Conservation (phyloP, 2,113 vertebrate species). For the Verasper variegatus region DNA sequence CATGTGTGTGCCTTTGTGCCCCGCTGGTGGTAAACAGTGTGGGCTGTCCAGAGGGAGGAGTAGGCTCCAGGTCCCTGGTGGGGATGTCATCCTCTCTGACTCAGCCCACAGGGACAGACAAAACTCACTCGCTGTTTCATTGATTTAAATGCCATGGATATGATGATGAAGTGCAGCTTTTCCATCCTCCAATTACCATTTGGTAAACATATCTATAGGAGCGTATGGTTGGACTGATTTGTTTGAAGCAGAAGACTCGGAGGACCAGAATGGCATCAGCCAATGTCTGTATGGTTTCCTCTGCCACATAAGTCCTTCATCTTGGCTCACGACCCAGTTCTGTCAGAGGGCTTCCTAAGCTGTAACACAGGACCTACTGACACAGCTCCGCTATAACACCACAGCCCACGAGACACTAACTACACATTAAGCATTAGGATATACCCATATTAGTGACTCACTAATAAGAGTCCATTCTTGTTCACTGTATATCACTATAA, state of each 20-base stretch:
- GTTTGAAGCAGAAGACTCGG: conserved; percentile 20
- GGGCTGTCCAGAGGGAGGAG: conserved; percentile 68
- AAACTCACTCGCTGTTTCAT: conserved; percentile 59
- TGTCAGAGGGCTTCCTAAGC: conserved; percentile 59
- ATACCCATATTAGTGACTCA: conserved; percentile 12
- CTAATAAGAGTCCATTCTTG: neutral
- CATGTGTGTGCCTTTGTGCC: conserved; percentile 22
- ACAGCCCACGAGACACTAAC: conserved; percentile 40
- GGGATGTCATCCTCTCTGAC: conserved; percentile 74
- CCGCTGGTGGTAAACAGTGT: conserved; percentile 64
- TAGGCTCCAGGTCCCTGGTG: conserved; percentile 71
- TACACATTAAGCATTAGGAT: conserved; percentile 32
- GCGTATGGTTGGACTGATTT: conserved; percentile 16
- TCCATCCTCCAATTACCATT: conserved; percentile 34
- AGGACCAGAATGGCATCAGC: conserved; percentile 26
- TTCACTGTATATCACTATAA: conserved; percentile 7
- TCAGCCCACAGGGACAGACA: conserved; percentile 65
- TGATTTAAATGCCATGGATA: conserved; percentile 69
- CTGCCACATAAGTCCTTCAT: conserved; percentile 70
- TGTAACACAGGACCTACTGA: conserved; percentile 50
- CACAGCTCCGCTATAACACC: conserved; percentile 59
- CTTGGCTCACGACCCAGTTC: conserved; percentile 71
- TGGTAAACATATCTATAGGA: conserved; percentile 18
- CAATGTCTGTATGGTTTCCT: conserved; percentile 30
- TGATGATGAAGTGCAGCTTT: conserved; percentile 53